A percentile compares a stretch with the other conserved stretches of the same genome.
Evolutionary conservation across 1,140 invertebrate genomes (phyloP).

Genomic region (Drosophila sulfurigaster): DNA sequence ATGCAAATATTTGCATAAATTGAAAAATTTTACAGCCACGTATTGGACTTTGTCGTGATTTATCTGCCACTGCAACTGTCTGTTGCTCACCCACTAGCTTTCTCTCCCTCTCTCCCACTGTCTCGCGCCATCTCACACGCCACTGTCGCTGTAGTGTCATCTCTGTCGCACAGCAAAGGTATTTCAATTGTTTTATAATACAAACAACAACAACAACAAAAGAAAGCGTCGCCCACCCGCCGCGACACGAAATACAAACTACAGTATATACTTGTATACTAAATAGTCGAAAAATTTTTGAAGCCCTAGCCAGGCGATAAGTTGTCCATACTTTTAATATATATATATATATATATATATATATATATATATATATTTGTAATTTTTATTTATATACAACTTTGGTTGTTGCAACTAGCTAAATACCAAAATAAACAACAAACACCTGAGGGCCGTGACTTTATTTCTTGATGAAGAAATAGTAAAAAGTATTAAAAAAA

Average conservation of each 20-base stretch:
- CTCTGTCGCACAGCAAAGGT: constrained; percentile 31
- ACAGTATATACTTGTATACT: too few relatives aligned
- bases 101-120: constrained; percentile 4
- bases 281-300: constrained; percentile 6
- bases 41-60: constrained; percentile 54
- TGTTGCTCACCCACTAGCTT: neutral
- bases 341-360: too few relatives aligned
- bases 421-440: constrained; percentile 65
- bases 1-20: constrained; percentile 79
- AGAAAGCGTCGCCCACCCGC: constrained; percentile 25
- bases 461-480: constrained; percentile 50
- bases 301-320: constrained; percentile 20
- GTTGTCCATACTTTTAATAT: constrained; percentile 7
- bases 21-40: constrained; percentile 58
- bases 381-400: constrained; percentile 1
- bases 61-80: constrained; percentile 36
- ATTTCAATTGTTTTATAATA: constrained; percentile 63
- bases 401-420: constrained; percentile 12
- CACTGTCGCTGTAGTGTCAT: neutral
- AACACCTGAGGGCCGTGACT: constrained; percentile 69
- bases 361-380: neutral
- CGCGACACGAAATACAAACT: neutral
- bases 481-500: constrained; percentile 28
- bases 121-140: neutral
- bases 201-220: constrained; percentile 2